Evolutionary conservation across 2,888 invertebrate species (phyloP).

Genomic region (Molorchus minor): DNA sequence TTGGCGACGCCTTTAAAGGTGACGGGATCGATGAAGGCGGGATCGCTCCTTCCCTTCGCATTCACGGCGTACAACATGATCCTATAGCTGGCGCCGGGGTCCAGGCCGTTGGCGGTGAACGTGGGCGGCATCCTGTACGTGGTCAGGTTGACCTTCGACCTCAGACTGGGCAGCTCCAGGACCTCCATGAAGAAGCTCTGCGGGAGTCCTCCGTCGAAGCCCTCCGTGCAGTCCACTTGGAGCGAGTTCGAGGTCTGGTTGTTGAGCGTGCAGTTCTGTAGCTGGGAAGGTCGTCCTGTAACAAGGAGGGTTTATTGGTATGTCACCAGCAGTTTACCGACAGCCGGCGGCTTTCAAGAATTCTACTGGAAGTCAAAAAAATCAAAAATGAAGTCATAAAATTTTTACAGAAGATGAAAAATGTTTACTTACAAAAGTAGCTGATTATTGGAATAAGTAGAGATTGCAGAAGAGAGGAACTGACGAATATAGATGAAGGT

Average conservation of each 20-base stretch:
- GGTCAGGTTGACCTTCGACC: slow-evolving; percentile 70
- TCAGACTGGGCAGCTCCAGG: slow-evolving; percentile 74
- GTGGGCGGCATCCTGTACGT: slow-evolving; percentile 68
- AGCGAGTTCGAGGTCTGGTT: slow-evolving; percentile 87
- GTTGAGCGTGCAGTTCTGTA: slow-evolving; percentile 87
- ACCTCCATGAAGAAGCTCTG: slow-evolving; percentile 87
- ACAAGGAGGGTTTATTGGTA: no score
- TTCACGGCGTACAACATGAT: slow-evolving; percentile 87
- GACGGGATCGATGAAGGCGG: slow-evolving; percentile 83
- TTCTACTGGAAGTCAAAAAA: no score
- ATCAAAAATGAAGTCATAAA: no score
- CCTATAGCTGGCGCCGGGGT: slow-evolving; percentile 79
- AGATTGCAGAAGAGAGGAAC: no score
- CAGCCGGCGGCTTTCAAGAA: no score
- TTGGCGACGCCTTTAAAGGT: slow-evolving; percentile 88
- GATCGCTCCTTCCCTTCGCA: slow-evolving; percentile 87
- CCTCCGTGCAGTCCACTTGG: slow-evolving; percentile 86
- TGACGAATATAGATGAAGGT: no score
- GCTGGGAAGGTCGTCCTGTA: slow-evolving; percentile 86
- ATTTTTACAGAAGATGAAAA: no score
- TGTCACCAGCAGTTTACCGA: no score
- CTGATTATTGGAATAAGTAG: no score
- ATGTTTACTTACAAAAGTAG: no score
- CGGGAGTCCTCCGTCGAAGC: slow-evolving; percentile 87
- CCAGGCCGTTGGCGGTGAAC: slow-evolving; percentile 75